phyloP scores from a whole-genome alignment of 1,140 invertebrate species.

The Drosophila ogumai region DNA sequence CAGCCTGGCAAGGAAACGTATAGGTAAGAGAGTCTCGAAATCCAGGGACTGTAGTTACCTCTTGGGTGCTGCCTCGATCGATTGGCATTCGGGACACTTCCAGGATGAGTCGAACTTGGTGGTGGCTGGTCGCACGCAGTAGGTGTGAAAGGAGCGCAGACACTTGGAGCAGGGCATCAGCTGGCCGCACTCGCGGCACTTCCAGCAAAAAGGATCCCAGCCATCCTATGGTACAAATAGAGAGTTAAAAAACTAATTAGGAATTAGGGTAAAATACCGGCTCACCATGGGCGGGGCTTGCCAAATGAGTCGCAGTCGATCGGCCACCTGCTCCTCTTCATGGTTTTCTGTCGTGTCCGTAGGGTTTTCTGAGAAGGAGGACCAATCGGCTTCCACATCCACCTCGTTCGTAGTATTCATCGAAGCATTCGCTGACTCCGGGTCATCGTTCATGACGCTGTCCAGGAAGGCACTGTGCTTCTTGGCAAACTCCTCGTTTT shows the following conservation, averaged over 20 bases:
- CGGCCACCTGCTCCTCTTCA: conserved; percentile 35
- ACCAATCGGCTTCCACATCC: conserved; percentile 33
- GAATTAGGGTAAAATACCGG: background rate
- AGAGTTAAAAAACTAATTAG: background rate
- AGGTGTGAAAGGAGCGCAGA: conserved; percentile 93
- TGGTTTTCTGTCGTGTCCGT: background rate
- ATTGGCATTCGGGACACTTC: conserved; percentile 95
- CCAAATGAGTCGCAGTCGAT: conserved; percentile 54
- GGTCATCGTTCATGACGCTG: conserved; percentile 64
- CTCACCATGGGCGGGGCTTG: conserved; percentile 67
- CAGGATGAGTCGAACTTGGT: conserved; percentile 87
- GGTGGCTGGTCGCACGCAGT: conserved; percentile 89
- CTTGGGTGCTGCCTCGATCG: conserved; percentile 92
- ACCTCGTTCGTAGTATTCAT: background rate
- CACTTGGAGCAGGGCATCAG: conserved; percentile 91
- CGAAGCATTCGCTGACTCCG: conserved; percentile 9
- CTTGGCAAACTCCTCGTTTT: conserved; percentile 87
- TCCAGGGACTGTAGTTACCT: conserved; percentile 61
- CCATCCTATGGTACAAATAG: conserved; percentile 59
- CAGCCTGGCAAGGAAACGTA: conserved; percentile 38
- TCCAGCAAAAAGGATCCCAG: conserved; percentile 94
- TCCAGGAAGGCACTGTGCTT: conserved; percentile 87
- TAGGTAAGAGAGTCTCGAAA: background rate
- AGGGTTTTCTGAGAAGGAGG: conserved; percentile 43
- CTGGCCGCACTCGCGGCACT: conserved; percentile 89